A percentile compares a stretch with the other conserved stretches of the same genome.
Conservation (phyloP, 35 echinoderm and acorn worm genomes). For the Amphiura filiformis region DNA sequence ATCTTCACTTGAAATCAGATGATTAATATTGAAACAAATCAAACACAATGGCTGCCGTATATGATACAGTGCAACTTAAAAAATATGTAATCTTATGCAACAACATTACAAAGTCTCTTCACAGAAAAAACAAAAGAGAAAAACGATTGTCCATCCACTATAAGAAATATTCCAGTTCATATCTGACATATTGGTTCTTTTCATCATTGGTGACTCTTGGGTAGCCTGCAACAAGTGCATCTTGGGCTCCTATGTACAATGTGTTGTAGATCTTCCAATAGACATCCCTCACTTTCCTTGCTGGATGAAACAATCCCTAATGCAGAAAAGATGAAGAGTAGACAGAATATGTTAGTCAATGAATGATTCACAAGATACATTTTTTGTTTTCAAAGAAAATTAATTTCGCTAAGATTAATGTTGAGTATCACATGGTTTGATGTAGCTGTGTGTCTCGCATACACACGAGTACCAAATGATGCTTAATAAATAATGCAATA, state of each 20-base stretch:
- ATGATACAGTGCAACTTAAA: no score
- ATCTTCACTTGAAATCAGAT: no score
- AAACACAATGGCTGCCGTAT: no score
- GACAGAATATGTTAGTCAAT: background rate
- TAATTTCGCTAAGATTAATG: background rate
- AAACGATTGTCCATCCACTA: no score
- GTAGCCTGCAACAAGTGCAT: conserved; percentile 77
- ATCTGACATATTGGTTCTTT: conserved; percentile 87
- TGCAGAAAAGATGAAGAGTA: conserved; percentile 15
- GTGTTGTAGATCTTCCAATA: conserved; percentile 99
- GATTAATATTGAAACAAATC: no score
- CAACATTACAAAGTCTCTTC: no score
- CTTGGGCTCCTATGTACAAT: conserved; percentile 93
- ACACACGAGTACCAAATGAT: no score
- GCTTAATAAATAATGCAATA: no score
- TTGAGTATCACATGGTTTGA: no score
- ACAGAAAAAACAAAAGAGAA: no score
- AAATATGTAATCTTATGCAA: no score
- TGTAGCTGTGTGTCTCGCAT: no score
- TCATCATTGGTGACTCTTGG: conserved; percentile 87
- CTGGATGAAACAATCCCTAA: conserved; percentile 95
- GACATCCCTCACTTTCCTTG: conserved; percentile 85
- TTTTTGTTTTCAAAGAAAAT: background rate
- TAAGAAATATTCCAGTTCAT: conserved; percentile 94
- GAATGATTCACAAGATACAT: background rate